phyloP scores from a whole-genome alignment of 2,888 invertebrate species.

The Pristionchus japonicus region DNA sequence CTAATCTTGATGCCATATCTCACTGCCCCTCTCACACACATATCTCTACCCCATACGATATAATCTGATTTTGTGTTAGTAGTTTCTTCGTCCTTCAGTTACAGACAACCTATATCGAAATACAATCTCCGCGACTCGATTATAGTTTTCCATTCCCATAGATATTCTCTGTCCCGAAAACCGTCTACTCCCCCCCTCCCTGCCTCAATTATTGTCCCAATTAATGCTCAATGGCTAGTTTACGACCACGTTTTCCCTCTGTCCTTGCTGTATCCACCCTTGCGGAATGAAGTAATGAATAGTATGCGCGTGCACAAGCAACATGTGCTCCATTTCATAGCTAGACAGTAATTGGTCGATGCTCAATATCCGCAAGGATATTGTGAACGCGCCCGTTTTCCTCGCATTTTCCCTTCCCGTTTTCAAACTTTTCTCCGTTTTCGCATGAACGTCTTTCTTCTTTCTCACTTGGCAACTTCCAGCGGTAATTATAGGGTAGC shows the following conservation, averaged over 20 bases:
- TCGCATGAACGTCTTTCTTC: not conserved
- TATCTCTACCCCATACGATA: not conserved
- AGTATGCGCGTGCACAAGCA: not conserved
- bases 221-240: not conserved
- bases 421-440: not conserved
- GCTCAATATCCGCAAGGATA: not conserved
- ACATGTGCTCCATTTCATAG: too few relatives aligned
- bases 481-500: not conserved
- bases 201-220: not conserved
- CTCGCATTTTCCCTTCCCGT: not conserved
- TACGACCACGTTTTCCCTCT: not conserved
- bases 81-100: not conserved
- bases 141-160: too few relatives aligned
- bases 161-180: too few relatives aligned
- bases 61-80: not conserved
- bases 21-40: slow-evolving; percentile 22
- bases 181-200: too few relatives aligned
- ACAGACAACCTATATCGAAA: not conserved
- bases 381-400: not conserved
- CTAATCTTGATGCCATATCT: slow-evolving; percentile 34
- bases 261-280: not conserved
- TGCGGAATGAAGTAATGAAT: slow-evolving; percentile 33
- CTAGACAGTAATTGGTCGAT: too few relatives aligned
- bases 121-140: not conserved
- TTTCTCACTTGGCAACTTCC: not conserved